Evolutionary conservation across 2,888 invertebrate genomes (phyloP), one percentile per base, ranked within the genome.

Genomic region (Ornithoptera priamus): DNA sequence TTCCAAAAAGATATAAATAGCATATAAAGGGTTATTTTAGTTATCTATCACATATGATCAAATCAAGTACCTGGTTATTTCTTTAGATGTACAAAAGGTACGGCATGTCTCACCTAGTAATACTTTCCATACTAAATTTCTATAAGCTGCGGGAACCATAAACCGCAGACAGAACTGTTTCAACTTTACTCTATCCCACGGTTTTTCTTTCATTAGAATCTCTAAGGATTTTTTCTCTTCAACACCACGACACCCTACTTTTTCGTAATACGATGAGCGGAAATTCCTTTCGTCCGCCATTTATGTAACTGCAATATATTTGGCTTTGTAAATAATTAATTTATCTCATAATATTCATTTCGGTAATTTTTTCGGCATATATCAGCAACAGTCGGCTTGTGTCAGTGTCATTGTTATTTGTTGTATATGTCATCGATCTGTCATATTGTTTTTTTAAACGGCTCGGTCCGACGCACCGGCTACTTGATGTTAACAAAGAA

Each of bases 161-260:
- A 97, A 98, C 72, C 97, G 93, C 67, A 97, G 88, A 79, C 97
- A 97, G 83, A 98, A 98, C 81, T 97, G 97, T 78, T 95, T 95
- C 42, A 98, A 83, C 85, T 97, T 97, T 10, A 94, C 94, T 80
- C 94, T 94, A 82, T 97, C 97, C 85, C 96, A 93, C 18, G 95
- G 96, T 79, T 96, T 96, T 75, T 98, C 98, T 81, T 97, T 97
- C 78, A 98, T 90, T 17, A 98, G 88, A 79, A 97, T 97, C 90
- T 98, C 97, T 59, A 98, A 88, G 0, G 97, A 97, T 88, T 97
- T 97, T 85, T 97, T 97, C 81, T 97, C 97, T 87, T 98, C 98
- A 0, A 98, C 97, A 76, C 96, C 96, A 74, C 97, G 94, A 86
- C 97, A 97, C 56, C 98, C 98, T 17, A 98, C 97, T 90, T 97